A percentile compares a stretch with the other conserved stretches of the same genome.
phyloP scores from a whole-genome alignment of 2,888 invertebrate species.

The Axea sp. region DNA sequence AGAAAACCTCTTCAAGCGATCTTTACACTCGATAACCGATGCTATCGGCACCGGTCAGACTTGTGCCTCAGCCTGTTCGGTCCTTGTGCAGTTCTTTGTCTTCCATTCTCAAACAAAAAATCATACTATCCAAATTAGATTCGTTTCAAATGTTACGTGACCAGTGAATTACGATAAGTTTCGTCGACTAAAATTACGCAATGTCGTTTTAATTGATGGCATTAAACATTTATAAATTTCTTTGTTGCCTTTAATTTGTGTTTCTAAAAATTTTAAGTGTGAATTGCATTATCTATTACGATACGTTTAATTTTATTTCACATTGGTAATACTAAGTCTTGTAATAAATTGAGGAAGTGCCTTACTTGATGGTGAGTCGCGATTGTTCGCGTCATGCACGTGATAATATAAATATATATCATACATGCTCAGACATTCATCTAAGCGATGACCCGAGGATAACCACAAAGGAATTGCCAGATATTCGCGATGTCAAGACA shows the following conservation, averaged over 20 bases:
- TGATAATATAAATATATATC: slow-evolving; percentile 57
- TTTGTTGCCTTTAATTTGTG: too few species aligned
- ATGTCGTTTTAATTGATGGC: too few species aligned
- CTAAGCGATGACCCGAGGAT: slow-evolving; percentile 57
- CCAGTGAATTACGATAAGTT: slow-evolving; percentile 13
- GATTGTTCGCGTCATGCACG: slow-evolving; percentile 41
- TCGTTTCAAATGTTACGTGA: slow-evolving; percentile 17
- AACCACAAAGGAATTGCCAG: slow-evolving; percentile 68
- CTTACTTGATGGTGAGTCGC: slow-evolving; percentile 22
- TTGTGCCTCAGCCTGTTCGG: slow-evolving; percentile 71
- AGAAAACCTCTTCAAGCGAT: slow-evolving; percentile 79
- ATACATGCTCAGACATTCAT: slow-evolving; percentile 48
- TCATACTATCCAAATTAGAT: slow-evolving; percentile 37
- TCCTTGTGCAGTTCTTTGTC: slow-evolving; percentile 54
- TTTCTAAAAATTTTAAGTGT: too few species aligned
- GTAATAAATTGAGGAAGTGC: slow-evolving; percentile 41
- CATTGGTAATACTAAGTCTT: not conserved
- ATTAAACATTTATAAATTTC: too few species aligned
- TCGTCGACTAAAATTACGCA: slow-evolving; percentile 9
- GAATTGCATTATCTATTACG: too few species aligned
- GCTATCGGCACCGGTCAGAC: slow-evolving; percentile 77
- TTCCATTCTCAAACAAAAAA: slow-evolving; percentile 49
- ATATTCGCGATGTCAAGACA: slow-evolving; percentile 71
- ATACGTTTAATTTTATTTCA: slow-evolving; percentile 13
- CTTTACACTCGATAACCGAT: slow-evolving; percentile 77